Base-by-base conservation (phyloP, 2,888 invertebrate species). In the Andricus quercusramuli region DNA sequence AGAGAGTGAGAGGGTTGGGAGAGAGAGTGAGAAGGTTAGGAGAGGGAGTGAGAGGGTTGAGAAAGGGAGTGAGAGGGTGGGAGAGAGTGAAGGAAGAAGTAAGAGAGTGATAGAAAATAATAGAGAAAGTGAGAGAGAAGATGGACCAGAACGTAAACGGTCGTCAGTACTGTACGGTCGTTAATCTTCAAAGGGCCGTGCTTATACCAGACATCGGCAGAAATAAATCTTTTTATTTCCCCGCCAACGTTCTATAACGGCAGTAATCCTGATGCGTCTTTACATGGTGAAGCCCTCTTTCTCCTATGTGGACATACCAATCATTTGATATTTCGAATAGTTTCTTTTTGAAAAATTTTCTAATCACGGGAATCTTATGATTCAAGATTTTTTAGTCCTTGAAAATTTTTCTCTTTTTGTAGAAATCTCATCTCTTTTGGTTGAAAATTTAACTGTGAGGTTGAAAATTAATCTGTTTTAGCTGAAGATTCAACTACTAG, bases 121-220 rank as follows among this genome's bases (percentile, higher is more conserved):
- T 80, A 78, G 78, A 68, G 67, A 78, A 79, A 47, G 78, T 79
- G 67, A 62, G 68, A 70, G 59, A 44, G 62, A 79, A 80, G 79
- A 80, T 80, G 80, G 64, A 64, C 78, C 77, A 37, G 80, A 77
- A 74, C 77, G 78, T 79, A 80, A 83, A 80, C 78, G 83, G 78
- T 76, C 70, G 80, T 77, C 47, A 78, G 56, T 70, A 70, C 66
- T 77, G 76, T 80, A 77, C 78, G 82, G 81, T 85, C 86, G 85
- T 87, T 88, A 87, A 88, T 87, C 86, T 86, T 88, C 85, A 86
- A 86, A 86, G 86, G 79, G 83, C 62, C 77, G 51, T 74, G 76
- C 78, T 78, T 80, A 68, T 80, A 78, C 79, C 81, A 81, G 81
- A 80, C 83, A 81, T 81, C 80, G 82, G 82, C 79, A 81, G 70